Conservation (phyloP, 2,888 invertebrate genomes). For the Trachelus iudaicus region DNA sequence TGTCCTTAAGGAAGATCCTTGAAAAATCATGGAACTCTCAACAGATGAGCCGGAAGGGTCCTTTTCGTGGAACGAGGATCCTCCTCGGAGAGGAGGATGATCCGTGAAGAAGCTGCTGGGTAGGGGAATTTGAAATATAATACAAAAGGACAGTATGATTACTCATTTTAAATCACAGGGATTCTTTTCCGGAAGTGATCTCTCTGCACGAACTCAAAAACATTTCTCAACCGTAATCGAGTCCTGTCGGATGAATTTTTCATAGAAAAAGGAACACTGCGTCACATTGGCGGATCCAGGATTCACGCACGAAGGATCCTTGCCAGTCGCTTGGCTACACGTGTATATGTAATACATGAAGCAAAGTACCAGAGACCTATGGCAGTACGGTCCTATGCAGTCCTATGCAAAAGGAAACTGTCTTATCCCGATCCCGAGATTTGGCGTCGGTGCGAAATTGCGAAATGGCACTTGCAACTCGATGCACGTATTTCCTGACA, state of each 20-base stretch:
- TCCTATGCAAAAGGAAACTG: background rate
- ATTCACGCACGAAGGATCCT: no score
- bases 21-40: background rate
- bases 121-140: background rate
- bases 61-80: background rate
- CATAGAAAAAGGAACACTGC: background rate
- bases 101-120: background rate
- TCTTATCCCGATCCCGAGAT: background rate
- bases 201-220: background rate
- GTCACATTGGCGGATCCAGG: background rate
- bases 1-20: background rate
- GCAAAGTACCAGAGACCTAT: background rate
- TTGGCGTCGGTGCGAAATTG: background rate
- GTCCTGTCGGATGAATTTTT: background rate
- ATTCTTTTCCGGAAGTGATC: background rate
- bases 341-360: background rate
- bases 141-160: background rate
- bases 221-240: background rate
- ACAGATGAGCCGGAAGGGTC: background rate
- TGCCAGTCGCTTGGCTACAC: background rate
- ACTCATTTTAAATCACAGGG: background rate
- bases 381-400: background rate
- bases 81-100: background rate
- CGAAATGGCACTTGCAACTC: conserved; percentile 16
- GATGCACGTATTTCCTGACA: conserved; percentile 22